phyloP scores from a whole-genome alignment of 2,888 invertebrate genomes.

The Noctua comes region DNA sequence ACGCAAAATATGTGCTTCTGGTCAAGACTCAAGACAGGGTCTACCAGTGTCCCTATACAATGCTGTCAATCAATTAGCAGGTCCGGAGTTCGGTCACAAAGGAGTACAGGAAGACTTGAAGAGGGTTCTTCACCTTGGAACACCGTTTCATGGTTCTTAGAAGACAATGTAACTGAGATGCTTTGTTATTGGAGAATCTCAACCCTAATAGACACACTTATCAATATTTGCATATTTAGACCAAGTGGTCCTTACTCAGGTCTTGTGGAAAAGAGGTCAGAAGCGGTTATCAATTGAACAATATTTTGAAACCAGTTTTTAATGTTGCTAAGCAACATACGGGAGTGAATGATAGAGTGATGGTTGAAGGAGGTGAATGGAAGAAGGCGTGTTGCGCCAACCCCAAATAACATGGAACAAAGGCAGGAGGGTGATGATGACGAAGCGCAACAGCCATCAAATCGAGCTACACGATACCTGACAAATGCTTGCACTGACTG shows the following conservation, averaged over 20 bases:
- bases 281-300: slow-evolving; percentile 1
- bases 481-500: too few species aligned
- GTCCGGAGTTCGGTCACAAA: not conserved
- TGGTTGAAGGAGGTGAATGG: not conserved
- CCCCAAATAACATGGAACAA: too few species aligned
- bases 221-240: slow-evolving; percentile 28
- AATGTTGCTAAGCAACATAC: not conserved
- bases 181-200: not conserved
- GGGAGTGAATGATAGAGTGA: too few species aligned
- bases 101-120: slow-evolving; percentile 2
- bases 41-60: not conserved
- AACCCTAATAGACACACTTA: not conserved
- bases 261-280: slow-evolving; percentile 8
- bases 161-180: slow-evolving; percentile 14
- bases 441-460: too few species aligned
- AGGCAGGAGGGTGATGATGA: not conserved
- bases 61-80: not conserved
- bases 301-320: not conserved
- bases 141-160: not conserved
- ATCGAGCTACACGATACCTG: too few species aligned
- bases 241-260: not conserved
- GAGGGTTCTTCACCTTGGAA: not conserved
- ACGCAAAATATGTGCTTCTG: not conserved
- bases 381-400: not conserved
- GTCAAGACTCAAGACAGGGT: not conserved